Evolutionary conservation across 2,113 vertebrate species (phyloP).

Genomic region (Spheniscus mendiculus): DNA sequence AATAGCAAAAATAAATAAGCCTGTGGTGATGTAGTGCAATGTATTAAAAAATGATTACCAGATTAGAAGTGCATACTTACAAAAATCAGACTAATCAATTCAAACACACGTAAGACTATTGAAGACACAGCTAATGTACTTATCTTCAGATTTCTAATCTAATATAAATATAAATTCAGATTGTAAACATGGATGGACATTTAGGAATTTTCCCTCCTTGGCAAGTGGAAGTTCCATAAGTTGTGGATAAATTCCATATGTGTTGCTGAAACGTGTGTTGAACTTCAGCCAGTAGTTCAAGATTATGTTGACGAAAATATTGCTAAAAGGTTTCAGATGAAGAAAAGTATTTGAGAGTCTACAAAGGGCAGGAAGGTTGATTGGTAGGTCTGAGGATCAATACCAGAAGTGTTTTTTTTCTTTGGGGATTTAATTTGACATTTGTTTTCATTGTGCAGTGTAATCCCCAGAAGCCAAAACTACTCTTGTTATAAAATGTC

Average conservation of each 20-base stretch:
- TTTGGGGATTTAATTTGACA: constrained; percentile 57
- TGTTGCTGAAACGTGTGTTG: constrained; percentile 43
- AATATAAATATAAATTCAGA: constrained; percentile 1
- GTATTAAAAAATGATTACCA: background rate
- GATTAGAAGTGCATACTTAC: background rate
- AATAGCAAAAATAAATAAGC: background rate
- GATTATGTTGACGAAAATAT: constrained; percentile 38
- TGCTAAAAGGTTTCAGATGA: constrained; percentile 66
- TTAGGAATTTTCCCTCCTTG: constrained; percentile 43
- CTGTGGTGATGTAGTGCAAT: background rate
- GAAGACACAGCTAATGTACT: background rate
- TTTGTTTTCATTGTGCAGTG: constrained; percentile 63
- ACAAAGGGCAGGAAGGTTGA: constrained; percentile 13
- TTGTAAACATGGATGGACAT: background rate
- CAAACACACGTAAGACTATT: background rate
- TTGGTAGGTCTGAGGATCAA: constrained; percentile 39
- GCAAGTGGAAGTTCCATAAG: constrained; percentile 17
- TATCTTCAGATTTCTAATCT: background rate
- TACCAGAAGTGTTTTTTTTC: constrained; percentile 57
- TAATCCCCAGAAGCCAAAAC: constrained; percentile 47
- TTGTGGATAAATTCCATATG: constrained; percentile 65
- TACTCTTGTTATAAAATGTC: constrained; percentile 45
- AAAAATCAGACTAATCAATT: constrained; percentile 31
- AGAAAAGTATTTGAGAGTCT: constrained; percentile 44
- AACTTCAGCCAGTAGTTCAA: constrained; percentile 62